Conservation (phyloP, 1,140 invertebrate species). For the Procambarus virginalis region DNA sequence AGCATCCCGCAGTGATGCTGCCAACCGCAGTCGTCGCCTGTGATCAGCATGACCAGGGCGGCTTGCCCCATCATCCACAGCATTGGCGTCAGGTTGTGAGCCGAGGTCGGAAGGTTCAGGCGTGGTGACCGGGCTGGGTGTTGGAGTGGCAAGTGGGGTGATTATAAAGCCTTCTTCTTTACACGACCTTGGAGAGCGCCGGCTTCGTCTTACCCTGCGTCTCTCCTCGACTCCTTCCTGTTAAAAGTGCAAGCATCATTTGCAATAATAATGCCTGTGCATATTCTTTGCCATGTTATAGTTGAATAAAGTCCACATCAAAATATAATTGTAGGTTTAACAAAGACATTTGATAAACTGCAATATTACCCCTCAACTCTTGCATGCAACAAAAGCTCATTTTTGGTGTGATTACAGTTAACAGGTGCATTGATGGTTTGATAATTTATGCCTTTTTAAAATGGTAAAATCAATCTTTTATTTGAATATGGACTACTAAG, state of each 20-base stretch:
- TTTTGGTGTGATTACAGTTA: too few species aligned
- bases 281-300: too few species aligned
- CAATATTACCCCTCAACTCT: too few species aligned
- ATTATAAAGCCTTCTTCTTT: conserved; percentile 18
- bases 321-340: too few species aligned
- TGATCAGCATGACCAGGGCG: conserved; percentile 34
- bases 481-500: too few species aligned
- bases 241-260: not conserved
- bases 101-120: conserved; percentile 38
- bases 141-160: conserved; percentile 10
- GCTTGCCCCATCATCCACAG: not conserved
- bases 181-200: conserved; percentile 3
- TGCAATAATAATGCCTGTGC: too few species aligned
- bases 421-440: too few species aligned
- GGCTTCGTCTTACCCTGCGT: conserved; percentile 20
- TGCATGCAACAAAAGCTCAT: too few species aligned
- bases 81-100: conserved; percentile 27
- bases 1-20: conserved; percentile 1
- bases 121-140: conserved; percentile 41
- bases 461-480: too few species aligned
- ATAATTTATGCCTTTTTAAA: too few species aligned
- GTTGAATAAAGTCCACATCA: too few species aligned
- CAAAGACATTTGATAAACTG: too few species aligned
- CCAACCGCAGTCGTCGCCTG: conserved; percentile 21
- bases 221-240: conserved; percentile 44